These are phyloP conservation scores for Pristionchus arcanus DNA, from an alignment of 2,888 invertebrate genomes.

Conservation along the genomic window DNA sequence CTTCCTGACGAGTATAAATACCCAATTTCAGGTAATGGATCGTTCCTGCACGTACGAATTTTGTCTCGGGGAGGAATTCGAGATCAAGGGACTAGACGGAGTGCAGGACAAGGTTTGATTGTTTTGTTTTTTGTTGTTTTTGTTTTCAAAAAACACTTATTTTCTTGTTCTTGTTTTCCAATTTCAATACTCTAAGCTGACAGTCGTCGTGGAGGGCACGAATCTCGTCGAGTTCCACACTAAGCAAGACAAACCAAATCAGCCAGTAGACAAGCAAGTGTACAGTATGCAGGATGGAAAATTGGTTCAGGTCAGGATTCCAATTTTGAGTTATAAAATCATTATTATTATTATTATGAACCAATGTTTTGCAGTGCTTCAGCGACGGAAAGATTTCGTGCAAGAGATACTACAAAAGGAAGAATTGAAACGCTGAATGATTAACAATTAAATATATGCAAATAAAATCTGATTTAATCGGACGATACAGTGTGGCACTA, in stretches of 20 bases:
- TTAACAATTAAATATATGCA: no score
- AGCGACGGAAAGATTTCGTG: background rate
- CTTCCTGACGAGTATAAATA: background rate
- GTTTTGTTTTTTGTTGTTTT: background rate
- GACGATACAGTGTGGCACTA: no score
- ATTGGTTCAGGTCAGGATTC: background rate
- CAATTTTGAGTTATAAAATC: background rate
- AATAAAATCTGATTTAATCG: no score
- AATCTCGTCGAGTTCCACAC: background rate
- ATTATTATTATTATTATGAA: background rate
- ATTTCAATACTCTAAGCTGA: background rate
- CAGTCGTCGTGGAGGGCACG: background rate
- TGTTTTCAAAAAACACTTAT: background rate
- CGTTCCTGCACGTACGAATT: background rate
- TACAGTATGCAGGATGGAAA: background rate
- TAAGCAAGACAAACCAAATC: background rate
- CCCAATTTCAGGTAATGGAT: background rate
- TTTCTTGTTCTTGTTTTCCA: background rate
- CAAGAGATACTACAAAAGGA: background rate
- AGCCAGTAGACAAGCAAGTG: conserved; percentile 10
- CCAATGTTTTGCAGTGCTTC: background rate
- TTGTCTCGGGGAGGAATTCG: background rate
- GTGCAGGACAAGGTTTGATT: background rate
- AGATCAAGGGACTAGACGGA: background rate
- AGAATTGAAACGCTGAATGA: background rate